Evolutionary conservation across 2,888 invertebrate species (phyloP).

Genomic region (Cataglyphis rosenhaueri): DNA sequence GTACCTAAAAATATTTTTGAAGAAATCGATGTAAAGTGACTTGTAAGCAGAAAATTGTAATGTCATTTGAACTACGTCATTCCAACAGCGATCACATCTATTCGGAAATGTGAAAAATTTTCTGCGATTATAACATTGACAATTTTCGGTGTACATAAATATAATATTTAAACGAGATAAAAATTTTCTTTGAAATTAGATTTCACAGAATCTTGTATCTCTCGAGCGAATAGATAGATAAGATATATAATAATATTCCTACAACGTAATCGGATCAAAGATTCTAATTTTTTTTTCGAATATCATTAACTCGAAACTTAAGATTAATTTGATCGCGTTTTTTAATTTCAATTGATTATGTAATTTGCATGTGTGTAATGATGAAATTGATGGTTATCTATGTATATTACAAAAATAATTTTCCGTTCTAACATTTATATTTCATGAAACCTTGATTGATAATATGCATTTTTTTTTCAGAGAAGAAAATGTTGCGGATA

Average conservation of each 20-base stretch:
- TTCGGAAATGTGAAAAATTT: not conserved
- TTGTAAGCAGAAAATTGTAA: not conserved
- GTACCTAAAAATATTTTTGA: not conserved
- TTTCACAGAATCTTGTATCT: not conserved
- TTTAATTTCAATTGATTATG: not conserved
- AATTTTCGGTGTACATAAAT: not conserved
- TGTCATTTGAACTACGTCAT: not conserved
- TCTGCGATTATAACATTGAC: not conserved
- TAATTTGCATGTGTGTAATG: not conserved
- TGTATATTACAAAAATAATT: not conserved
- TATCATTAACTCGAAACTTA: not conserved
- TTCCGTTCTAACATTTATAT: not conserved
- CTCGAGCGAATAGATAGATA: not conserved
- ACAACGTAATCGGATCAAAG: not conserved
- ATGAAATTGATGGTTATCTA: not conserved
- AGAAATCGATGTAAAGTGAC: not conserved
- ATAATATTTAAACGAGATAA: not conserved
- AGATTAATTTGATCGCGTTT: not conserved
- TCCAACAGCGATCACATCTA: not conserved
- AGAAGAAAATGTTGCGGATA: slow-evolving; percentile 68
- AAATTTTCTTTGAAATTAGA: not conserved
- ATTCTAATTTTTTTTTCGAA: not conserved
- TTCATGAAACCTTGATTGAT: not conserved
- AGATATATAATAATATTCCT: not conserved
- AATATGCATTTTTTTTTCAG: slow-evolving; percentile 30